A percentile compares a stretch with the other conserved stretches of the same genome.
Conservation (phyloP, 2,113 vertebrate species). For the Tyrannus savana region DNA sequence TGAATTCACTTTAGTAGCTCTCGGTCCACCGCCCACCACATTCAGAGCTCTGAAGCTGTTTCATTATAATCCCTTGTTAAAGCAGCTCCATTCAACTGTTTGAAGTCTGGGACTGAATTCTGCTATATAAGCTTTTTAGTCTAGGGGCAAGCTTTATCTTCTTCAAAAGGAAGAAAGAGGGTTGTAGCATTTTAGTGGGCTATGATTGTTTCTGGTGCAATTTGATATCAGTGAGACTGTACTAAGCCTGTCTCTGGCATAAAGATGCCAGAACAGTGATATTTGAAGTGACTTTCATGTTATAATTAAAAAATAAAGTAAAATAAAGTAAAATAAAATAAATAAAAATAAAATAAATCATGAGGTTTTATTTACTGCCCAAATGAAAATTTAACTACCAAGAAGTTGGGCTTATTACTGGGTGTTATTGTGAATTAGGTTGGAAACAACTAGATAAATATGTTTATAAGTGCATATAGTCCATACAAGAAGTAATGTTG, state of each 20-base stretch:
- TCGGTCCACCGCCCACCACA: background rate
- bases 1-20: background rate
- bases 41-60: background rate
- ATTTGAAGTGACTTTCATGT: background rate
- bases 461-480: background rate
- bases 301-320: background rate
- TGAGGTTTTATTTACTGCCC: background rate
- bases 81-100: constrained; percentile 27
- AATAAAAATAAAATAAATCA: too few relatives aligned
- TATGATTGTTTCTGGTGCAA: background rate
- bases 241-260: background rate
- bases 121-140: background rate
- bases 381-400: background rate
- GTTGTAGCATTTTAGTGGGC: background rate
- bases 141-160: background rate
- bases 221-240: background rate
- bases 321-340: background rate
- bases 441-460: background rate
- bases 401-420: background rate
- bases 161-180: background rate
- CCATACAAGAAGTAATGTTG: background rate
- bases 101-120: constrained; percentile 23
- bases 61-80: constrained; percentile 9
- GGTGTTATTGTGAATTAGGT: background rate
- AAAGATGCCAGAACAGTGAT: background rate